Base-by-base conservation (phyloP, 2,888 invertebrate species). In the Pammene aurita region DNA sequence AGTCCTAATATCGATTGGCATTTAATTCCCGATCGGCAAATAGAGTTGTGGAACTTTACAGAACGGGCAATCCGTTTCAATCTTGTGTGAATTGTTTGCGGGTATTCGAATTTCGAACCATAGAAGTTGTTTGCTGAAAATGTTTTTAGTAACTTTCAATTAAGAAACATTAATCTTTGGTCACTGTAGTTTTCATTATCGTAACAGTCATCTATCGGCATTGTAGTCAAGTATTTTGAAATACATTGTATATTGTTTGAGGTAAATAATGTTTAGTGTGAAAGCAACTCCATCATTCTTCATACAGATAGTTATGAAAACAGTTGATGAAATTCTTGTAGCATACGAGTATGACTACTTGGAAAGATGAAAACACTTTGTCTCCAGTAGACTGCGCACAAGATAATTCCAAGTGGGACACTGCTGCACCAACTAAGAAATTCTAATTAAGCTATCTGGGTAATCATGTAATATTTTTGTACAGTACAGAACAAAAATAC, bases 31-130 rank as follows among this genome's bases (percentile, higher is more conserved):
- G 10, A 44, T 18, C 57, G 44, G 57, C 35, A 64, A 68, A 64
- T 68, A 68, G 52, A 64, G 63, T 64, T 64, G 63, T 50, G 35
- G 44, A 68, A 68, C 63, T 64, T 68, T 64, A 68, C 63, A 68
- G 68, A 64, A 68, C 63, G 68, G 68, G 68, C 68, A 68, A 68
- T 68, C 68, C 63, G 68, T 68, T 68, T 64, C 68, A 68, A 68
- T 68, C 68, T 68, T 68, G 68, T 63, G 68, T 58, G 68, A 63
- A 68, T 68, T 68, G 68, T 68, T 68, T 57, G 68, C 57, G 68
- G 64, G n/a, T n/a, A n/a, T n/a, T n/a, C n/a, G 63, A 64, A 63
- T 64, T 68, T 64, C 63, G 57, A 63, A 68, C 68, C 57, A 52
- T 16, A 18, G 68, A 58, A 64, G 63, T 68, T 67, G 66, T 67